phyloP scores from a whole-genome alignment of 2,888 invertebrate species.

The Andrena trimmerana region DNA sequence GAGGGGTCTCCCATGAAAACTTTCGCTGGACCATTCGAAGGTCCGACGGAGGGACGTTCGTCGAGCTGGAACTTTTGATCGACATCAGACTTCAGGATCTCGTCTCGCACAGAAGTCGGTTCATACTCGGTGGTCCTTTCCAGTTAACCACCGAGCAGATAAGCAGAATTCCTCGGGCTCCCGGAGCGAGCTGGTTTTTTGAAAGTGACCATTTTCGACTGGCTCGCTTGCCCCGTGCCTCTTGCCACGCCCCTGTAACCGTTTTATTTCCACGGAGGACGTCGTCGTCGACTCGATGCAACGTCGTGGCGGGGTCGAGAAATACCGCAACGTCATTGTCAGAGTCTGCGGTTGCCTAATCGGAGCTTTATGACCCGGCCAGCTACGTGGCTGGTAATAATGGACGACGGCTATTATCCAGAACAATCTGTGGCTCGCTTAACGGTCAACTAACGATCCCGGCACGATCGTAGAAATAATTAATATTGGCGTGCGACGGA shows the following conservation, averaged over 20 bases:
- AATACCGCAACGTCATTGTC: slow-evolving; percentile 66
- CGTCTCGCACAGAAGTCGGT: slow-evolving; percentile 10
- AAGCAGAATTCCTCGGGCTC: slow-evolving; percentile 34
- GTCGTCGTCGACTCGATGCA: neutral
- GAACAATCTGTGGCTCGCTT: slow-evolving; percentile 63
- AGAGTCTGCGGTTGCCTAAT: slow-evolving; percentile 61
- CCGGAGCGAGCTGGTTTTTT: neutral
- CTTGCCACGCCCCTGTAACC: neutral
- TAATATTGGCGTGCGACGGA: slow-evolving; percentile 44
- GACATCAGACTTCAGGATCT: slow-evolving; percentile 44
- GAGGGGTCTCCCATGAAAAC: slow-evolving; percentile 22
- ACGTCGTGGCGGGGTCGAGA: slow-evolving; percentile 17
- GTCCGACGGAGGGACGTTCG: slow-evolving; percentile 18
- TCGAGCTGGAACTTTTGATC: slow-evolving; percentile 47
- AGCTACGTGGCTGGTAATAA: slow-evolving; percentile 72
- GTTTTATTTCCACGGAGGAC: neutral
- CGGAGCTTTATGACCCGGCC: slow-evolving; percentile 71
- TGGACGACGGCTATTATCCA: slow-evolving; percentile 66
- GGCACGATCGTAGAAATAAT: slow-evolving; percentile 52
- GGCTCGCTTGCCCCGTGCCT: neutral
- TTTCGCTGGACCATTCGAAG: slow-evolving; percentile 6
- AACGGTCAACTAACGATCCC: slow-evolving; percentile 55
- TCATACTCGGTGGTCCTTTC: slow-evolving; percentile 21
- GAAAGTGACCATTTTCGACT: neutral
- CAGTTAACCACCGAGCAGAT: neutral